Conservation (phyloP, 2,797 vertebrate genomes). For the Pseudomugil gertrudae region DNA sequence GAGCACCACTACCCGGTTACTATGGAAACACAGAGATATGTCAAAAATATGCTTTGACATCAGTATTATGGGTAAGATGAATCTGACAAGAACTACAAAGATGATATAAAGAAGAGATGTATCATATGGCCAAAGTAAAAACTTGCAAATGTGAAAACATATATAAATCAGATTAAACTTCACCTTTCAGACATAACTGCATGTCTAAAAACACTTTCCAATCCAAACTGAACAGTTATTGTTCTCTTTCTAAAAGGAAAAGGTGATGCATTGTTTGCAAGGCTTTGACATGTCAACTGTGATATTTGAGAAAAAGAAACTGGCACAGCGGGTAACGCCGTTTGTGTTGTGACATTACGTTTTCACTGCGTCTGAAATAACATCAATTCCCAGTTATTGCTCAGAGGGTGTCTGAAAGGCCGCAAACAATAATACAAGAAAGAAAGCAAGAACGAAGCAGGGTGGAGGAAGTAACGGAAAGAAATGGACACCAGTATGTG, state of each 20-base stretch:
- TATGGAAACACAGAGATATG: constrained; percentile 61
- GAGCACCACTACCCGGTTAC: constrained; percentile 43
- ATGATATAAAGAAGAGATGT: constrained; percentile 7
- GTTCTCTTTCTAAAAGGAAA: not conserved
- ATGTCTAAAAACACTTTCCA: not conserved
- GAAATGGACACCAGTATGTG: constrained; percentile 52
- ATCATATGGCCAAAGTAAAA: not conserved
- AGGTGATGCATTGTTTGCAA: not conserved
- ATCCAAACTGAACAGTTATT: not conserved
- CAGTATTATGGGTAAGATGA: constrained; percentile 23
- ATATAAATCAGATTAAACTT: not conserved
- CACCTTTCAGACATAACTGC: not conserved
- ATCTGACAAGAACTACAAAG: constrained; percentile 7
- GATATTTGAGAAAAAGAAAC: constrained; percentile 7
- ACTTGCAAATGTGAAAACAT: too few relatives aligned
- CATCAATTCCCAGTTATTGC: not conserved
- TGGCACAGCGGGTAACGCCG: not conserved
- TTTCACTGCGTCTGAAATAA: constrained; percentile 12
- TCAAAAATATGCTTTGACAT: constrained; percentile 52
- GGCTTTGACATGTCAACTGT: not conserved
- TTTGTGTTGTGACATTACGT: not conserved
- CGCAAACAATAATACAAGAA: not conserved
- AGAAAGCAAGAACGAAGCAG: not conserved
- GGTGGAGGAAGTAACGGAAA: constrained; percentile 31
- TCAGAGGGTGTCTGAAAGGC: not conserved